Evolutionary conservation across 2,113 vertebrate genomes (phyloP).

Genomic region (Seriola quinqueradiata): DNA sequence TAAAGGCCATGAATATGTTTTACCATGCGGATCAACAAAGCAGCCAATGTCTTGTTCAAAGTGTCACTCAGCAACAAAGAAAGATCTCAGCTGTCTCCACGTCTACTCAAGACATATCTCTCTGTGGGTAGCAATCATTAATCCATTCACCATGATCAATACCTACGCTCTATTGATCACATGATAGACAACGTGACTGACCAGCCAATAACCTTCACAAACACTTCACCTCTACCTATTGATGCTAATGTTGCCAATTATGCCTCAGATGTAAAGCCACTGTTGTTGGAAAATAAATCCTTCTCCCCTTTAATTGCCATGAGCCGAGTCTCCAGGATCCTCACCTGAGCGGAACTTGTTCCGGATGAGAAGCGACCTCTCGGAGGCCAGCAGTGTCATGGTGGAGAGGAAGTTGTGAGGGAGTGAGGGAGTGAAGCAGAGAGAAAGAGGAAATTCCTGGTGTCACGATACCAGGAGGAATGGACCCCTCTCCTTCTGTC

Average conservation of each 20-base stretch:
- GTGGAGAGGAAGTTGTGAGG: slow-evolving; percentile 54
- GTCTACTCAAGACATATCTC: slow-evolving; percentile 29
- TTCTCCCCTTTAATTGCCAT: slow-evolving; percentile 11
- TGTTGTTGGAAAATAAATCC: slow-evolving; percentile 17
- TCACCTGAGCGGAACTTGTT: slow-evolving; percentile 96
- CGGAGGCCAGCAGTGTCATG: slow-evolving; percentile 92
- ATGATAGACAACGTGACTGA: slow-evolving; percentile 33
- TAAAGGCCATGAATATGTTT: neutral
- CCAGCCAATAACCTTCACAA: slow-evolving; percentile 32
- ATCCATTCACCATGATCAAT: slow-evolving; percentile 50
- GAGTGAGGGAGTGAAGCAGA: slow-evolving; percentile 62
- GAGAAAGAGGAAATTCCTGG: slow-evolving; percentile 65
- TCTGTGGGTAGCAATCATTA: slow-evolving; percentile 21
- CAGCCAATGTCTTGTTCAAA: neutral
- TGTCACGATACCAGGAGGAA: slow-evolving; percentile 69
- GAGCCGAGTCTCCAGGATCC: slow-evolving; percentile 49
- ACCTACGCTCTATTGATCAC: slow-evolving; percentile 36
- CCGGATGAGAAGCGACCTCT: slow-evolving; percentile 92
- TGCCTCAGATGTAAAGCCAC: slow-evolving; percentile 16
- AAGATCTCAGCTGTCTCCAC: slow-evolving; percentile 11
- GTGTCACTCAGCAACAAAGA: neutral
- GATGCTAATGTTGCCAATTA: slow-evolving; percentile 42
- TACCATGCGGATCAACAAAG: neutral
- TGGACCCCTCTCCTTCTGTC: slow-evolving; percentile 65
- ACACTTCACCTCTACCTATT: slow-evolving; percentile 30